Base-by-base conservation (phyloP, 2,888 invertebrate genomes). In the Atethmia centrago region DNA sequence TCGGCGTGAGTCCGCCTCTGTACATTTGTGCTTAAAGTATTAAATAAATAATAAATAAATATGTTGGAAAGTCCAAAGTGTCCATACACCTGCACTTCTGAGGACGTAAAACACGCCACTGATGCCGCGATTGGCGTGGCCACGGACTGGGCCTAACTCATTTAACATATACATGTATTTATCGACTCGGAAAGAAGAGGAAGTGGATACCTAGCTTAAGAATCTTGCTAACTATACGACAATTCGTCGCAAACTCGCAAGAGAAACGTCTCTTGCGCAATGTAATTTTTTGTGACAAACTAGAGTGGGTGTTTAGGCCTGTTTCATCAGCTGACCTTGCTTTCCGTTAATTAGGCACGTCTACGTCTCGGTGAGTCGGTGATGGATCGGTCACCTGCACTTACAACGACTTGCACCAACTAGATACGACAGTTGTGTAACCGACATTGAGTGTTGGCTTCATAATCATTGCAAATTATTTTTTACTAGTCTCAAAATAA, bases 311-410 rank as follows among this genome's bases (percentile, higher is more conserved):
- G 93, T 88, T 92, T 83, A 90, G 93, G 92, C 89, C 85, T 88
- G 93, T 95, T 95, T 92, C 94, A 89, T 93, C 94, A 94, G 71
- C 62, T 92, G 94, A 94, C 95, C 95, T 96, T 95, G 95, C 95
- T 93, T 92, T 93, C 92, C 89, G 93, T 93, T 95, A 96, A 96
- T 95, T 95, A 95, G 91, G 89, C 93, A 92, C 93, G 91, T 94
- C 94, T 93, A 93, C 92, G 90, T 94, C 58, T 74, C 94, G 90
- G 89, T 93, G 93, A 89, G 91, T 90, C 90, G 85, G 91, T 95
- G 95, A 96, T 96, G 95, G 95, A 96, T 95, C 94, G 95, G 94
- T 93, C 94, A 95, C 95, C 93, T 94, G 94, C 91, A 91, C 73
- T 72, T 77, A 83, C 88, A 84, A 68, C 69, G 87, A 89, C 85